phyloP scores from a whole-genome alignment of 2,888 invertebrate genomes.

The Psylliodes chrysocephalus region DNA sequence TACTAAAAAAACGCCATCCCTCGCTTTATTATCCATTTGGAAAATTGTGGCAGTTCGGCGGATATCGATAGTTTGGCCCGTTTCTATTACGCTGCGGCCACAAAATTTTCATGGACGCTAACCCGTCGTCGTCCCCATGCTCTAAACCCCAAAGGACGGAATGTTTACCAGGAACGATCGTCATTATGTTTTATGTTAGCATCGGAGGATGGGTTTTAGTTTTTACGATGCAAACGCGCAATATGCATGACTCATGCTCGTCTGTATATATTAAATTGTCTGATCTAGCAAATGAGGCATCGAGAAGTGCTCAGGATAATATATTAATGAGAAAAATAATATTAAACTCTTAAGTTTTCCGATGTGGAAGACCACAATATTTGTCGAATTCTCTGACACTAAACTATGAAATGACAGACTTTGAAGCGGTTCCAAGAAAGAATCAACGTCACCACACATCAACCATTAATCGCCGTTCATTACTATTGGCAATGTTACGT shows the following conservation, averaged over 20 bases:
- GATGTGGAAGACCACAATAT: too few relatives aligned
- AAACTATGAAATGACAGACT: too few relatives aligned
- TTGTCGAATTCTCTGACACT: too few relatives aligned
- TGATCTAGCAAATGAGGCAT: not conserved
- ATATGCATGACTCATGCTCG: conserved; percentile 9
- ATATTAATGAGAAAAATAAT: too few relatives aligned
- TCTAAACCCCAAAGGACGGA: conserved; percentile 1
- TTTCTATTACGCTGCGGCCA: conserved; percentile 1
- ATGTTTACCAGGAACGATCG: conserved; percentile 9
- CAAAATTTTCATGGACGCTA: conserved; percentile 9
- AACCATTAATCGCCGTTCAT: too few relatives aligned
- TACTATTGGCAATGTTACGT: too few relatives aligned
- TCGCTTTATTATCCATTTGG: conserved; percentile 11
- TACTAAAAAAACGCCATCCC: too few relatives aligned
- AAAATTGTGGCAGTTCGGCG: conserved; percentile 6
- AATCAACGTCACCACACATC: too few relatives aligned
- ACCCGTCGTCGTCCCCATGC: too few relatives aligned
- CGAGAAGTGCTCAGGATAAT: too few relatives aligned
- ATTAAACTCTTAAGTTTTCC: too few relatives aligned
- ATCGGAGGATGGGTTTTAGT: not conserved
- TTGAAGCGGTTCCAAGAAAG: too few relatives aligned
- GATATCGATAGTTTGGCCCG: conserved; percentile 7
- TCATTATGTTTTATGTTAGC: conserved; percentile 12
- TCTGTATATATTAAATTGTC: not conserved
- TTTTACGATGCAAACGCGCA: not conserved